Evolutionary conservation across 2,113 vertebrate species (phyloP).

Genomic region (Lethenteron reissneri): DNA sequence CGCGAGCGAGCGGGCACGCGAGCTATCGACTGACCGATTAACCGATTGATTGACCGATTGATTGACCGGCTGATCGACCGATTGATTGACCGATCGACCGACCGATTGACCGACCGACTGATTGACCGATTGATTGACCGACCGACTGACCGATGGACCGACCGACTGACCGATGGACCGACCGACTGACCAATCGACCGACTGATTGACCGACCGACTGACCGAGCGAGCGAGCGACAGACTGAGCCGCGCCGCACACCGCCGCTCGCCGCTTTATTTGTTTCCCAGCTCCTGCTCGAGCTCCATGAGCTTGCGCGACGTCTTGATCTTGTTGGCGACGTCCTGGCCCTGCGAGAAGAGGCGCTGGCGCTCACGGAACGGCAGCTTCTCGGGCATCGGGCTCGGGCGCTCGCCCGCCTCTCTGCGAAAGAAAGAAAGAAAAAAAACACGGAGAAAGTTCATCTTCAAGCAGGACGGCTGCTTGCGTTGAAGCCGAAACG

Average conservation of each 20-base stretch:
- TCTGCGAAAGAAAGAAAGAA: conserved; percentile 46
- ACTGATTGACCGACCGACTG: neutral
- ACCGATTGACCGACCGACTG: neutral
- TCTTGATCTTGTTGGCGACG: conserved; percentile 88
- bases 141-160: neutral
- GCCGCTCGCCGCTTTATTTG: conserved; percentile 26
- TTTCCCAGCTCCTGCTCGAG: conserved; percentile 94
- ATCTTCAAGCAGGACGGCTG: conserved; percentile 5
- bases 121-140: neutral
- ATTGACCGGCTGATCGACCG: neutral
- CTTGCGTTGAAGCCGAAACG: neutral
- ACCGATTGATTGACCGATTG: neutral
- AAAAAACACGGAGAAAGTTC: neutral
- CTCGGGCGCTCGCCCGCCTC: conserved; percentile 20
- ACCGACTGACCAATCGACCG: neutral
- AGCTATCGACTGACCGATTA: neutral
- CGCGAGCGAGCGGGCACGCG: neutral
- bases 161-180: neutral
- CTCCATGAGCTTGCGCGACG: conserved; percentile 80
- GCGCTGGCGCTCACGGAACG: conserved; percentile 83
- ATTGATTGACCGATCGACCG: neutral
- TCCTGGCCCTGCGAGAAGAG: conserved; percentile 95
- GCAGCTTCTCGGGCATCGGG: conserved; percentile 51
- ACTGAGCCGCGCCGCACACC: neutral
- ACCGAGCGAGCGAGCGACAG: neutral